These are phyloP conservation scores for Drosophila pruinosa DNA, from an alignment of 1,140 invertebrate genomes.

Conservation along the genomic window DNA sequence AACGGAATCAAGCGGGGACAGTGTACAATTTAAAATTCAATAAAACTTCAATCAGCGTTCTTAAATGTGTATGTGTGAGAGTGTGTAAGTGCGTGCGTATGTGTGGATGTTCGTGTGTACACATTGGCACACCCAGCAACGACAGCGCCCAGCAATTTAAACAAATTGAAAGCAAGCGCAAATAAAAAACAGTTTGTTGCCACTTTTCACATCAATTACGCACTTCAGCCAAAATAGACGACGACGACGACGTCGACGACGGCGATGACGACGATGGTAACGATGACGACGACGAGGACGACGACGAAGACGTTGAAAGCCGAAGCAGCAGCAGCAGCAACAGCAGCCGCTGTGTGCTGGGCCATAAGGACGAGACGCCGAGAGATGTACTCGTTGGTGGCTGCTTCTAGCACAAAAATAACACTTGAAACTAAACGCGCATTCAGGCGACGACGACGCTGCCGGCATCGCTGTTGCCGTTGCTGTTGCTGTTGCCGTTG, in stretches of 20 bases:
- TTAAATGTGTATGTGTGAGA: constrained; percentile 49
- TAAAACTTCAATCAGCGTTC: constrained; percentile 78
- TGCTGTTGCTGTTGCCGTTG: constrained; percentile 24
- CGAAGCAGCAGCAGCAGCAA: constrained; percentile 24
- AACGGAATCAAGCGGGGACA: constrained; percentile 44
- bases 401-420: constrained; percentile 76
- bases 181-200: constrained; percentile 82
- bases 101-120: constrained; percentile 18
- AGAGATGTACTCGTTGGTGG: constrained; percentile 47
- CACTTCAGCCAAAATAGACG: constrained; percentile 80
- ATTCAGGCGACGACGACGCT: constrained; percentile 61
- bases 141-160: constrained; percentile 79
- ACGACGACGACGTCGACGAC: constrained; percentile 33
- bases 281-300: constrained; percentile 18
- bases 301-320: constrained; percentile 35
- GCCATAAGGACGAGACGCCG: constrained; percentile 29
- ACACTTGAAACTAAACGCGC: constrained; percentile 80
- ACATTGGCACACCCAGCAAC: constrained; percentile 55
- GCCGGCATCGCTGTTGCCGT: constrained; percentile 18
- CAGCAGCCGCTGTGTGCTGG: constrained; percentile 12
- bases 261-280: constrained; percentile 1
- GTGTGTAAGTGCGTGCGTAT: constrained; percentile 22
- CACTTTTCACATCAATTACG: constrained; percentile 81
- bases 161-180: constrained; percentile 81
- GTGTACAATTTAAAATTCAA: constrained; percentile 76